Percentiles rank a stretch among this genome's conserved stretches.
Evolutionary conservation across 2,888 invertebrate species (phyloP).

Genomic region (Drosophila recens): DNA sequence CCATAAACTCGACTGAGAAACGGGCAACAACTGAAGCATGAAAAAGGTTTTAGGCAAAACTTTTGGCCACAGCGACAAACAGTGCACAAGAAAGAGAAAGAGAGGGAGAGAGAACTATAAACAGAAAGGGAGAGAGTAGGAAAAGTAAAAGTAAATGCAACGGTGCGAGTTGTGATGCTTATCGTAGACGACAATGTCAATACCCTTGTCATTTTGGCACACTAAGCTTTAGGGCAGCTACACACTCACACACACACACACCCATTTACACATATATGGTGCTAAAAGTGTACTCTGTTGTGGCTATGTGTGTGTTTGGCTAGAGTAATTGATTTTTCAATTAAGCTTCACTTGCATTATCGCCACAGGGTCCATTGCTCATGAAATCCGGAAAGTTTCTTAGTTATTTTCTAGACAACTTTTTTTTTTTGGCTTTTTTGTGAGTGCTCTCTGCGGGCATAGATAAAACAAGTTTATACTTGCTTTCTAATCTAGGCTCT

Average conservation of each 20-base stretch:
- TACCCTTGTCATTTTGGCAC: slow-evolving; percentile 69
- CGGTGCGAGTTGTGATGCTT: slow-evolving; percentile 55
- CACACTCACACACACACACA: background rate
- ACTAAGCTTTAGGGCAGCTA: slow-evolving; percentile 28
- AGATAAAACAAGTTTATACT: slow-evolving; percentile 40
- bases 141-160: slow-evolving; percentile 50
- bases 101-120: background rate
- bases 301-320: slow-evolving; percentile 6
- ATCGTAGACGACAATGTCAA: slow-evolving; percentile 69
- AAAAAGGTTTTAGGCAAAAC: slow-evolving; percentile 75
- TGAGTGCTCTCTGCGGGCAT: slow-evolving; percentile 5
- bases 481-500: slow-evolving; percentile 16
- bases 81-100: background rate
- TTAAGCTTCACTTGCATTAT: slow-evolving; percentile 58
- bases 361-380: slow-evolving; percentile 35
- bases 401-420: slow-evolving; percentile 17
- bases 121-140: background rate
- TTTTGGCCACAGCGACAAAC: slow-evolving; percentile 31
- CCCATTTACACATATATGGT: background rate
- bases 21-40: slow-evolving; percentile 61
- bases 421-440: background rate
- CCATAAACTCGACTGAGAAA: slow-evolving; percentile 29
- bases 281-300: slow-evolving; percentile 13
- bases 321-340: slow-evolving; percentile 74
- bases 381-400: slow-evolving; percentile 42